Conservation (phyloP, 2,113 vertebrate species). For the Toxostoma redivivum region DNA sequence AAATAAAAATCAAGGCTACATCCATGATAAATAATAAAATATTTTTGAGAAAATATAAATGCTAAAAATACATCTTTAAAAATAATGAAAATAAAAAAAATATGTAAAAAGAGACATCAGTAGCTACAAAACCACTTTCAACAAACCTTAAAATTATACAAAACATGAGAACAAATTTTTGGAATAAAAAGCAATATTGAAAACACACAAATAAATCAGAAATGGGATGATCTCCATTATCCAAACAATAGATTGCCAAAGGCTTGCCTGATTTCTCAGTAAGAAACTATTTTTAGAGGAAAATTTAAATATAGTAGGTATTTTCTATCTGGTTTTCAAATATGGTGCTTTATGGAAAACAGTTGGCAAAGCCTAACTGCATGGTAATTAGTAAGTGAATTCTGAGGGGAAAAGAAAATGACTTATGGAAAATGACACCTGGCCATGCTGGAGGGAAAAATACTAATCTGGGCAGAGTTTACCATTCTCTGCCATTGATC, state of each 20-base stretch:
- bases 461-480: not conserved
- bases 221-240: not conserved
- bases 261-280: not conserved
- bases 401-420: not conserved
- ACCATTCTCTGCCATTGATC: not conserved
- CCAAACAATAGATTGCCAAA: not conserved
- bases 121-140: not conserved
- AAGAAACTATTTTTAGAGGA: not conserved
- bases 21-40: not conserved
- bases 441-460: not conserved
- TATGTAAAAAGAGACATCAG: not conserved
- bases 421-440: conserved; percentile 4
- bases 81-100: not conserved
- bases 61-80: not conserved
- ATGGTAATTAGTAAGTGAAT: not conserved
- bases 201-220: not conserved
- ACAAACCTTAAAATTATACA: not conserved
- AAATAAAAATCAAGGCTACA: not conserved
- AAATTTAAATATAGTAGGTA: not conserved
- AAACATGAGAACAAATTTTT: not conserved
- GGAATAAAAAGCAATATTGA: not conserved
- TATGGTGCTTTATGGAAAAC: not conserved
- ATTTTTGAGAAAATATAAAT: not conserved
- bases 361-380: not conserved
- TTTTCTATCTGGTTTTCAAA: not conserved